Evolutionary conservation across 2,113 vertebrate species (phyloP).

Genomic region (Pagrus major): DNA sequence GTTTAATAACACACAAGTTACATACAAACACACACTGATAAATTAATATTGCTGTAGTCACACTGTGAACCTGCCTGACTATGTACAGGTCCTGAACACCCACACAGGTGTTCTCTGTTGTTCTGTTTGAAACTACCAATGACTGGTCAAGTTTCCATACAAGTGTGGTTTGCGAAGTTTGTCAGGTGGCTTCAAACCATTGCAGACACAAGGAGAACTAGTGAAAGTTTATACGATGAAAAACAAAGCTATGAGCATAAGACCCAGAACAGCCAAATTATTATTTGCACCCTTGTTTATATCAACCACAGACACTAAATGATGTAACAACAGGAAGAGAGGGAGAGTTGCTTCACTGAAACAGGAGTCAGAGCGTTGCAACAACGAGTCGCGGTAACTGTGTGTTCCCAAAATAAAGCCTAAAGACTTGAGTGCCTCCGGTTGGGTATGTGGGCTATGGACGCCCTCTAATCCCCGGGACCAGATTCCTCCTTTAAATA

Average conservation of each 20-base stretch:
- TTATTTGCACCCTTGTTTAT: neutral
- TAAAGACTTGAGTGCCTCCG: slow-evolving; percentile 37
- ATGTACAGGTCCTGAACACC: too few species aligned
- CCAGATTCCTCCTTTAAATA: slow-evolving; percentile 67
- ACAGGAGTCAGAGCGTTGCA: neutral
- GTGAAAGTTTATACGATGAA: too few species aligned
- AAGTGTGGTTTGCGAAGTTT: too few species aligned
- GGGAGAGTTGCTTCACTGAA: slow-evolving; percentile 1
- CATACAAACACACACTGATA: neutral
- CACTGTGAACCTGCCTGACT: neutral
- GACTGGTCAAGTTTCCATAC: neutral
- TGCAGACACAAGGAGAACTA: neutral
- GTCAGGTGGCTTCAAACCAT: neutral
- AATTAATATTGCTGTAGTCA: neutral
- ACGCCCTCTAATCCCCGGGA: slow-evolving; percentile 42
- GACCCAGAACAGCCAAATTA: neutral
- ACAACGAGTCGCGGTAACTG: neutral
- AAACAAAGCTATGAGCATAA: neutral
- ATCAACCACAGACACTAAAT: neutral
- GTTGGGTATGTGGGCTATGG: slow-evolving; percentile 58
- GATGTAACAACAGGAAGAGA: slow-evolving; percentile 28
- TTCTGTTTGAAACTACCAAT: neutral
- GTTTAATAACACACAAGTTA: neutral
- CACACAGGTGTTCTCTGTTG: neutral
- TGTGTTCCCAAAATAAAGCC: slow-evolving; percentile 56